phyloP scores from a whole-genome alignment of 2,113 vertebrate genomes.

The Himantopus leucocephalus region DNA sequence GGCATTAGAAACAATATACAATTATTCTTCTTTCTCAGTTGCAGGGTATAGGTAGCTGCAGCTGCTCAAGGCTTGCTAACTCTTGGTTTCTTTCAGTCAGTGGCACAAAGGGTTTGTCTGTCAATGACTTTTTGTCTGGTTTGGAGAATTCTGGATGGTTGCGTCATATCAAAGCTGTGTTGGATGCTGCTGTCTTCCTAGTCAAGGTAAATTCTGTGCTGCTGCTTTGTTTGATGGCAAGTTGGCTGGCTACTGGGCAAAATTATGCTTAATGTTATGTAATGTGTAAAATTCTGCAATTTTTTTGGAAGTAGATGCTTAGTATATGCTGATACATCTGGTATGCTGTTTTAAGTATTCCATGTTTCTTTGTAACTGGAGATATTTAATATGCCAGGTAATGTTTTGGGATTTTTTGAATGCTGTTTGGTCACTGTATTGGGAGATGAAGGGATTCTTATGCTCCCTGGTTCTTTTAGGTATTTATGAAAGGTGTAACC shows the following conservation, averaged over 20 bases:
- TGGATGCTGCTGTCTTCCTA: conserved; percentile 92
- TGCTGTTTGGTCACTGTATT: background rate
- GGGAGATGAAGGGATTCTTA: background rate
- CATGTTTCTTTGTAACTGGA: background rate
- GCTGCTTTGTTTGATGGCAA: background rate
- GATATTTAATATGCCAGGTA: background rate
- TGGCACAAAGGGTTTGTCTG: conserved; percentile 84
- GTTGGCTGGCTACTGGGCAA: background rate
- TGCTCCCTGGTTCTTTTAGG: background rate
- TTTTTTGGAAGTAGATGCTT: background rate
- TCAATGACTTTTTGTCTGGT: conserved; percentile 90
- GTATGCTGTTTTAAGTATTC: background rate
- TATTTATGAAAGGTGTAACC: background rate
- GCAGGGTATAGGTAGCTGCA: background rate
- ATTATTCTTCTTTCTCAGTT: background rate
- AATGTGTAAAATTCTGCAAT: background rate
- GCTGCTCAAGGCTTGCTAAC: background rate
- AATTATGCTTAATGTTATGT: background rate
- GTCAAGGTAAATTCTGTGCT: conserved; percentile 79
- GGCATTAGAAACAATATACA: background rate
- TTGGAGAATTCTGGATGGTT: conserved; percentile 93
- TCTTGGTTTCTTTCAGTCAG: conserved; percentile 77
- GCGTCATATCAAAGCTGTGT: conserved; percentile 91
- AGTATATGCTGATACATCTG: background rate
- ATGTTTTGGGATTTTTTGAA: background rate